Evolutionary conservation across 2,888 invertebrate species (phyloP).

Genomic region (Pachycephus smyrnensis): DNA sequence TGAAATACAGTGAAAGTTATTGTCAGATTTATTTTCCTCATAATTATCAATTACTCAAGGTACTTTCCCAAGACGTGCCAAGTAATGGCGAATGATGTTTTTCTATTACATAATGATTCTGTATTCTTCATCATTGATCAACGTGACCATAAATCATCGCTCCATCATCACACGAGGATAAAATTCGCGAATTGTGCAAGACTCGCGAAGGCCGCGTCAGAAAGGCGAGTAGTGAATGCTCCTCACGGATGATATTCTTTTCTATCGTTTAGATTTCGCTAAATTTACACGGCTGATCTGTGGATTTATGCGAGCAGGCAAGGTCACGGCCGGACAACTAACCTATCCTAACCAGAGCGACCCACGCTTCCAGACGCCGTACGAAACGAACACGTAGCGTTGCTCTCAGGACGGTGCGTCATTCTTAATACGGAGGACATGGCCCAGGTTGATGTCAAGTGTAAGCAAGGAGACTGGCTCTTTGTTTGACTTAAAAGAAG

Average conservation of each 20-base stretch:
- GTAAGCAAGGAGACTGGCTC: background rate
- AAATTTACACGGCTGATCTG: constrained; percentile 8
- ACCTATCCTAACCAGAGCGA: constrained; percentile 18
- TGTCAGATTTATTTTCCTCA: background rate
- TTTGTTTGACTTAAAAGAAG: background rate
- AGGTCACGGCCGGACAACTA: constrained; percentile 31
- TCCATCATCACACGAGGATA: too few relatives aligned
- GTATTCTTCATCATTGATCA: too few relatives aligned
- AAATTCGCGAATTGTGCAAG: too few relatives aligned
- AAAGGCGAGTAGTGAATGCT: background rate
- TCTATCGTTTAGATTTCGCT: background rate
- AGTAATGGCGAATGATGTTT: background rate
- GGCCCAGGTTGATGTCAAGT: background rate
- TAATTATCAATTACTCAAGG: background rate
- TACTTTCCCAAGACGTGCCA: background rate
- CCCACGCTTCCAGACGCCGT: constrained; percentile 5
- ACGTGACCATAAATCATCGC: background rate
- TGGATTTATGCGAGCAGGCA: constrained; percentile 19
- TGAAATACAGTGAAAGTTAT: background rate
- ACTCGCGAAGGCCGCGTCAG: background rate
- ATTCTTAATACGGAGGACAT: background rate
- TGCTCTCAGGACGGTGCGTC: background rate
- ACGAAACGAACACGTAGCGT: background rate
- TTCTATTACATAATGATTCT: background rate
- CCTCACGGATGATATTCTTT: background rate